Conservation (phyloP, 1,140 invertebrate genomes). For the Drosophila sturtevanti region DNA sequence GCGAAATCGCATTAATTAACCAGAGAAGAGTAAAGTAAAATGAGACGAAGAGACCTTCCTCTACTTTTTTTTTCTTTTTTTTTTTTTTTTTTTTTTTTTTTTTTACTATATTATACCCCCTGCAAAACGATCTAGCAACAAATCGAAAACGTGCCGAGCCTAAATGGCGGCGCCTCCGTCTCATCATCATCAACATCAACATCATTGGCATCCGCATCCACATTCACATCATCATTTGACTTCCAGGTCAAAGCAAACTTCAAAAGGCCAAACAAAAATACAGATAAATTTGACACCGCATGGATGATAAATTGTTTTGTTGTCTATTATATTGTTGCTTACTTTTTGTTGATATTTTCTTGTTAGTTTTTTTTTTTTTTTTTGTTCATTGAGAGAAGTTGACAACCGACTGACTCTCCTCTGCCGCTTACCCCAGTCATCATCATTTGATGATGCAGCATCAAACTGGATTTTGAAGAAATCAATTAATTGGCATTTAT, state of each 20-base stretch:
- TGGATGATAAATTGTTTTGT: slow-evolving; percentile 33
- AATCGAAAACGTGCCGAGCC: slow-evolving; percentile 66
- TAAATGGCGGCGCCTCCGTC: slow-evolving; percentile 37
- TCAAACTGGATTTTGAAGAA: slow-evolving; percentile 19
- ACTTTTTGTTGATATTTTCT: not conserved
- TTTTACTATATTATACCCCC: slow-evolving; percentile 42
- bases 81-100: not conserved
- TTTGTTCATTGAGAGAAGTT: slow-evolving; percentile 1
- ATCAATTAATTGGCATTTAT: slow-evolving; percentile 33
- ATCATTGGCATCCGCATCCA: not conserved
- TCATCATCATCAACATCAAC: slow-evolving; percentile 6
- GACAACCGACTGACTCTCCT: not conserved
- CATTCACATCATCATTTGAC: slow-evolving; percentile 25
- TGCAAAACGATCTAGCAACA: slow-evolving; percentile 32
- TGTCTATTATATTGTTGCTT: not conserved
- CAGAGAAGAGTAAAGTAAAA: slow-evolving; percentile 28
- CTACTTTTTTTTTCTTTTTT: slow-evolving; percentile 16
- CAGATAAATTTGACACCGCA: slow-evolving; percentile 33
- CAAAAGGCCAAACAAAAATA: slow-evolving; percentile 14
- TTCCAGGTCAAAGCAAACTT: slow-evolving; percentile 36
- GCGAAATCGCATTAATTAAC: slow-evolving; percentile 73
- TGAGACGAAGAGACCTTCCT: slow-evolving; percentile 24
- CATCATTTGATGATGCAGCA: not conserved
- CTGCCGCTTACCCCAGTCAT: not conserved
- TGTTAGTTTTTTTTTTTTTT: slow-evolving; percentile 6